These are phyloP conservation scores for Mesocentrotus franciscanus DNA, from an alignment of 53 echinoderm and acorn worm genomes.

Conservation along the genomic window DNA sequence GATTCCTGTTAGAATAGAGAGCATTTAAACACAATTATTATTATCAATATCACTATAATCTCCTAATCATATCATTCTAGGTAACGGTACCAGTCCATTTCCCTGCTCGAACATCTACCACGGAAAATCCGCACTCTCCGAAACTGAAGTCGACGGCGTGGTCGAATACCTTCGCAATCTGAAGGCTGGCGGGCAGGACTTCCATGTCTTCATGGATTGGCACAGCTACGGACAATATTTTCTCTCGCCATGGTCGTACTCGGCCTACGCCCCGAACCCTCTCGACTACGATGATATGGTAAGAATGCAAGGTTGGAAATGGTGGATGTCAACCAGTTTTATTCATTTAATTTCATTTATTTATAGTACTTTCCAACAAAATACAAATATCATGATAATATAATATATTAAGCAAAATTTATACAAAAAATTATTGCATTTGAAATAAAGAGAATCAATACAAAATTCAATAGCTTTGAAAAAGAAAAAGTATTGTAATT, in stretches of 20 bases:
- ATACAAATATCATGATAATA: too few relatives aligned
- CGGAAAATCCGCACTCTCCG: slow-evolving; percentile 72
- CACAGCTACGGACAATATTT: slow-evolving; percentile 88
- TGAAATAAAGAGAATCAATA: too few relatives aligned
- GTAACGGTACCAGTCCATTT: slow-evolving; percentile 82
- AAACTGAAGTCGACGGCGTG: slow-evolving; percentile 77
- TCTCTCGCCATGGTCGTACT: slow-evolving; percentile 88
- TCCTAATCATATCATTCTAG: slow-evolving; percentile 27
- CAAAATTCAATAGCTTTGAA: too few relatives aligned
- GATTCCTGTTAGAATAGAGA: too few relatives aligned
- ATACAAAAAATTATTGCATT: too few relatives aligned
- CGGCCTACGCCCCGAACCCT: slow-evolving; percentile 66
- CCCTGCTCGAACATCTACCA: slow-evolving; percentile 80
- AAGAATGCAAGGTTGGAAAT: neutral
- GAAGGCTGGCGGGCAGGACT: slow-evolving; percentile 67
- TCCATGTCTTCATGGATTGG: slow-evolving; percentile 84
- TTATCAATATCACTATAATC: neutral
- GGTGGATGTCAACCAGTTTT: too few relatives aligned
- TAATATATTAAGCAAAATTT: too few relatives aligned
- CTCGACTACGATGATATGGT: slow-evolving; percentile 74
- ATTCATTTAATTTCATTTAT: too few relatives aligned
- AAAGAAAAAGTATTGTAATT: too few relatives aligned
- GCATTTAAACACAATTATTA: too few relatives aligned
- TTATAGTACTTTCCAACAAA: too few relatives aligned
- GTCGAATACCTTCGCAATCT: slow-evolving; percentile 73